Conservation (phyloP, 2,113 vertebrate species). For the Platichthys stellatus region DNA sequence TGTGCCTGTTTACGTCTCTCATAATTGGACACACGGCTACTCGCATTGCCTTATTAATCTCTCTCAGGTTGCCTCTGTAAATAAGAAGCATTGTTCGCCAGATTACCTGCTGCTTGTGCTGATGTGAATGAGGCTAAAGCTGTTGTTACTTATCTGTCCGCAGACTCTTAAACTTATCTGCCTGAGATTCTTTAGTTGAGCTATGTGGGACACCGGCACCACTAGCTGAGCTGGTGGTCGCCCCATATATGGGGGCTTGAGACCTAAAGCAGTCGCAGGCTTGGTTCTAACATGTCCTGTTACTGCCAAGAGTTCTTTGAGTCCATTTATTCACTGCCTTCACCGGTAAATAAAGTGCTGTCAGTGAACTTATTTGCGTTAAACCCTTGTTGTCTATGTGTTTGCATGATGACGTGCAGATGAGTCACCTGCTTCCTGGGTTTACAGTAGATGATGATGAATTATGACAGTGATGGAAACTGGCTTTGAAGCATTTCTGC, state of each 20-base stretch:
- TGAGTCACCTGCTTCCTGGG: slow-evolving; percentile 4
- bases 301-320: not conserved
- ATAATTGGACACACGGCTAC: slow-evolving; percentile 40
- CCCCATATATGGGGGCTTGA: too few relatives aligned
- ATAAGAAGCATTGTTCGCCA: slow-evolving; percentile 30
- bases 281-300: too few relatives aligned
- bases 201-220: too few relatives aligned
- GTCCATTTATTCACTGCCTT: not conserved
- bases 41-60: slow-evolving; percentile 57
- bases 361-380: not conserved
- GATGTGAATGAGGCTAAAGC: slow-evolving; percentile 7
- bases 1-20: slow-evolving; percentile 43
- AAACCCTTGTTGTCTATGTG: not conserved
- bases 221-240: too few relatives aligned
- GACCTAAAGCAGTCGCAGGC: too few relatives aligned
- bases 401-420: slow-evolving; percentile 20
- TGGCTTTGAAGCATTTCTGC: not conserved
- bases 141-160: not conserved
- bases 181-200: too few relatives aligned
- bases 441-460: slow-evolving; percentile 1
- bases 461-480: slow-evolving; percentile 34
- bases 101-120: slow-evolving; percentile 36
- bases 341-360: not conserved
- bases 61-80: slow-evolving; percentile 37
- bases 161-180: not conserved